Evolutionary conservation across 1,140 invertebrate species (phyloP).

Genomic region (Ostrea denselamellosa): DNA sequence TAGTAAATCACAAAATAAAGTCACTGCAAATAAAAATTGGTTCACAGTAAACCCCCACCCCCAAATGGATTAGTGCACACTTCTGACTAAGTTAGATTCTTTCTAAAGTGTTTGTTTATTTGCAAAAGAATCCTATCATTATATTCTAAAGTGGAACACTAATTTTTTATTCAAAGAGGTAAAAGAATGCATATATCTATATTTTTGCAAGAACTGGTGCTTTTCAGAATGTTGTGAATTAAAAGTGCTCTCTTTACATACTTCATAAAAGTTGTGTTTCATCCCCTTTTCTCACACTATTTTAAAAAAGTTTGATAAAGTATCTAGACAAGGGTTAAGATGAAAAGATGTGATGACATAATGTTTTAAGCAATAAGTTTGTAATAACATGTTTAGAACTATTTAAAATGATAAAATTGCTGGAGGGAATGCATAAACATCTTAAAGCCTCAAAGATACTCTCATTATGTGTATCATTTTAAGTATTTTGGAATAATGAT

Average conservation of each 20-base stretch:
- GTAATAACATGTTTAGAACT: slow-evolving; percentile 23
- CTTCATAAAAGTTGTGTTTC: not conserved
- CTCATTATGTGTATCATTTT: slow-evolving; percentile 25
- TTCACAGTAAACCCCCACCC: no score
- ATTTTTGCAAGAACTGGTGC: not conserved
- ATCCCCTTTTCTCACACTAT: not conserved
- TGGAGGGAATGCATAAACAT: not conserved
- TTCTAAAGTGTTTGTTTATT: no score
- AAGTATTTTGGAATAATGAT: slow-evolving; percentile 14
- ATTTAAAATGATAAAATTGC: not conserved
- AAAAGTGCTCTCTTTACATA: slow-evolving; percentile 25
- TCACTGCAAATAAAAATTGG: no score
- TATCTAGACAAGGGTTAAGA: not conserved
- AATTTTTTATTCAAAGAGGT: no score
- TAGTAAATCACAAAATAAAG: no score
- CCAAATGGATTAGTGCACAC: no score
- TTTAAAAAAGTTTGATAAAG: not conserved
- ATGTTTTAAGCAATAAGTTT: not conserved
- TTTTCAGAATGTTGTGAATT: not conserved
- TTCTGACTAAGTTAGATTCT: no score
- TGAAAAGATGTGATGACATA: slow-evolving; percentile 27
- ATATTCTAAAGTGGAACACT: no score
- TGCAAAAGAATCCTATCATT: no score
- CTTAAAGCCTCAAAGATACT: not conserved
- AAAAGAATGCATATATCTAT: no score